phyloP scores from a whole-genome alignment of 2,888 invertebrate genomes.

The Drosophila greeni region DNA sequence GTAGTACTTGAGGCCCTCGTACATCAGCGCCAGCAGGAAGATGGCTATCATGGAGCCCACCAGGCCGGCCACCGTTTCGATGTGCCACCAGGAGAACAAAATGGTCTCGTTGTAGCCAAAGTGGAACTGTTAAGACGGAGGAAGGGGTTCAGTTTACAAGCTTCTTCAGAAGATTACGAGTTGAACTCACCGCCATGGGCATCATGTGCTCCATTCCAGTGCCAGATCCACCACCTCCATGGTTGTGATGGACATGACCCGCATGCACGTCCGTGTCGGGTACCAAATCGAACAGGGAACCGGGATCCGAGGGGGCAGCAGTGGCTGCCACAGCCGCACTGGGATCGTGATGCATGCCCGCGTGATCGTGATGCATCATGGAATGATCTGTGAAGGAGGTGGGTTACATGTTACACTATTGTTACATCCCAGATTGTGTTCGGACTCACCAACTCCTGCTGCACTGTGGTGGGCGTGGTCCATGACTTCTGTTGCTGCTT shows the following conservation, averaged over 20 bases:
- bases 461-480: slow-evolving; percentile 76
- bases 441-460: slow-evolving; percentile 73
- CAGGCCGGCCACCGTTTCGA: slow-evolving; percentile 86
- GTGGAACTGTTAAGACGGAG: slow-evolving; percentile 83
- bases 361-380: slow-evolving; percentile 60
- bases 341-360: slow-evolving; percentile 53
- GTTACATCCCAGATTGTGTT: too few species aligned
- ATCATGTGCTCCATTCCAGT: slow-evolving; percentile 78
- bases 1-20: slow-evolving; percentile 90
- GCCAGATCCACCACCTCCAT: slow-evolving; percentile 53
- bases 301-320: slow-evolving; percentile 40
- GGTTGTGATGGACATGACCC: slow-evolving; percentile 51
- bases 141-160: background rate
- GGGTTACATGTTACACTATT: too few species aligned
- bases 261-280: slow-evolving; percentile 42
- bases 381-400: too few species aligned
- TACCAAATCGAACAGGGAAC: slow-evolving; percentile 2
- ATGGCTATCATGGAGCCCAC: slow-evolving; percentile 94
- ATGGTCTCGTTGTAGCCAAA: slow-evolving; percentile 87
- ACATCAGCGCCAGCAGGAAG: slow-evolving; percentile 93
- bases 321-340: slow-evolving; percentile 46
- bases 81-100: slow-evolving; percentile 90
- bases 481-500: slow-evolving; percentile 55
- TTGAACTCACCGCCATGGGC: slow-evolving; percentile 77
- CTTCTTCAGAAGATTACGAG: too few species aligned